Evolutionary conservation across 2,888 invertebrate species (phyloP), one percentile per base, ranked within the genome.

Genomic region (Byasa hedistus): DNA sequence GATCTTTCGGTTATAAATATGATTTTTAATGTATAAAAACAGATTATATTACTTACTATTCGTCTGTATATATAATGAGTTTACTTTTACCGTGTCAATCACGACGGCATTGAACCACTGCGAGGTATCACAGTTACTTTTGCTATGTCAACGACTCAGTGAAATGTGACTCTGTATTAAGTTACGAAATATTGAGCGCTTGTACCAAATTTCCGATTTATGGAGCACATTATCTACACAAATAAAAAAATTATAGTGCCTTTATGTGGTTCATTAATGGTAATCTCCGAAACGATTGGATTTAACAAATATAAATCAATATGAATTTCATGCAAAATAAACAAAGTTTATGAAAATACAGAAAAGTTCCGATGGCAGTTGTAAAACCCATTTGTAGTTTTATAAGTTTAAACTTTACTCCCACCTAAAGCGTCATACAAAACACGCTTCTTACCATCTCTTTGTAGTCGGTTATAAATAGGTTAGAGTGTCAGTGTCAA

Each of bases 101-200:
- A 48, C 15, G 48, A 44, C 56, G 62, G 48, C 62, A 62, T 62
- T 62, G 62, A 62, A 48, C 27, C 39, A 27, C 15, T 23, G n/a
- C 21, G 39, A 32, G 15, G 44, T 54, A 2, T 51, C 17, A n/a
- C 54, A 22, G 15, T 55, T 56, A 55, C 39, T 24, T 23, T 44
- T n/a, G 27, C 56, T 21, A 24, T 44, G 19, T 24, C 24, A 24
- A 23, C 55, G n/a, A 60, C 4, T n/a, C 24, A 24, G n/a, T 56
- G 24, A 56, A 44, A 62, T 56, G 21, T 56, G 21, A 62, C 8
- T 58, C 58, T 61, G 21, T 8, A 22, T 52, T 52, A 32, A 15
- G 24, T 51, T 32, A 52, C n/a, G 17, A 60, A 17, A 60, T 27
- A 10, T n/a, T 51, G 1, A 3, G 44, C 4, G 19, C 44, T 17